Base-by-base conservation (phyloP, 1,140 invertebrate species). In the Chelonus insularis region DNA sequence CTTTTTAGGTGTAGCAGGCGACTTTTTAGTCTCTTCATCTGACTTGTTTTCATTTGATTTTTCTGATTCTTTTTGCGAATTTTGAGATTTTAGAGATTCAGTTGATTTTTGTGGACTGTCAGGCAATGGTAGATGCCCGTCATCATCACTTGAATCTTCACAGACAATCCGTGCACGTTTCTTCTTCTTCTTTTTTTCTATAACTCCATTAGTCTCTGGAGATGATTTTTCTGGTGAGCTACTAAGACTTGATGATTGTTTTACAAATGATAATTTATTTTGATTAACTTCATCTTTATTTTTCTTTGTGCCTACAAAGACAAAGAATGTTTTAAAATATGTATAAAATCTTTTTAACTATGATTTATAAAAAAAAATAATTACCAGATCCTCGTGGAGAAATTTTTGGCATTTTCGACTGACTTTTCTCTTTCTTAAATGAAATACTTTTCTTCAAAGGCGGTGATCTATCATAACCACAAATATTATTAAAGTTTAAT, bases 121-220 rank as follows among this genome's bases (percentile, higher is more conserved):
- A 23, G 65, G 62, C 25, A 65, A 52, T 29, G 65, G 56, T 36
- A 74, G 50, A 47, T 71, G 67, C 32, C 20, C 65, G 45, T 75
- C 75, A 21, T 77, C 75, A n/a, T 76, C 74, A 57, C 70, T 77
- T 0, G 75, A 75, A 60, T 74, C 69, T 57, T 66, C 48, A 36
- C 45, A 62, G 39, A 69, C 58, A 11, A 73, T 69, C 67, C 74
- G 70, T 14, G 57, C 59, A 69, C 47, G 41, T 48, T 50, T 68
- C 29, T 68, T 68, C 23, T 3, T 21, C 57, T 47, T 4, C 67
- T 69, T 64, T 25, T 64, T 57, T 29, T 60, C 48, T 11, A 1
- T 7, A 8, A 20, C 20, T 37, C 37, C 41, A 45, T 36, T 57
- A 36, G 23, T 48, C 54, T n/a, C n/a, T n/a, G n/a, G n/a, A n/a